phyloP scores from a whole-genome alignment of 1,140 invertebrate species.

The Leucophenga varia region DNA sequence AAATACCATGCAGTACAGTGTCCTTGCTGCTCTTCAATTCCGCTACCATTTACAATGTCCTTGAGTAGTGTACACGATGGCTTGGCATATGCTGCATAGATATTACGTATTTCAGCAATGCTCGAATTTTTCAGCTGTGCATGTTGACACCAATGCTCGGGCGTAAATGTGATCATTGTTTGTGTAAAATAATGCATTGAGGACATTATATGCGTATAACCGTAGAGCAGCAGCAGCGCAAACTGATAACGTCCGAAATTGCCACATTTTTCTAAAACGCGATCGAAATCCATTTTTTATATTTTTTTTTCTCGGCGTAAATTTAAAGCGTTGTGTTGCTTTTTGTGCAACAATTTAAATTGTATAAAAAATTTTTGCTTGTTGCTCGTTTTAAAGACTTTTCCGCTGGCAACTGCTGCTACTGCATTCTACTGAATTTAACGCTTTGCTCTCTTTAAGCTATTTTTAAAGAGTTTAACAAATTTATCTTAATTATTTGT shows the following conservation, averaged over 20 bases:
- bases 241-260: slow-evolving; percentile 65
- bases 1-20: slow-evolving; percentile 57
- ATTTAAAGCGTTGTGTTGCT: background rate
- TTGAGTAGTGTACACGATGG: slow-evolving; percentile 14
- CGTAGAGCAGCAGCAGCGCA: slow-evolving; percentile 61
- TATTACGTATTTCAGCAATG: slow-evolving; percentile 4
- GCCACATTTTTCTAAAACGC: slow-evolving; percentile 61
- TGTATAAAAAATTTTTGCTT: background rate
- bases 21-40: slow-evolving; percentile 16
- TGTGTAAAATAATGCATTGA: slow-evolving; percentile 62
- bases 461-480: too few species aligned
- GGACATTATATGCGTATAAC: slow-evolving; percentile 60
- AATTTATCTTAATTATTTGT: too few species aligned
- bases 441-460: background rate
- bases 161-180: slow-evolving; percentile 60
- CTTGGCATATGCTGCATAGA: slow-evolving; percentile 6
- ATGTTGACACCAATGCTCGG: slow-evolving; percentile 43
- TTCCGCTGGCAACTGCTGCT: too few species aligned
- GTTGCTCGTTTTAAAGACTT: too few species aligned
- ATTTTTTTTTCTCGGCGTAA: background rate
- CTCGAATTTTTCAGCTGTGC: slow-evolving; percentile 7
- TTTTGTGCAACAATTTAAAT: background rate
- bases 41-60: background rate
- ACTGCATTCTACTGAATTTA: background rate
- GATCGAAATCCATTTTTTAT: slow-evolving; percentile 59